Base-by-base conservation (phyloP, 2,113 vertebrate species). In the Catagonus wagneri region DNA sequence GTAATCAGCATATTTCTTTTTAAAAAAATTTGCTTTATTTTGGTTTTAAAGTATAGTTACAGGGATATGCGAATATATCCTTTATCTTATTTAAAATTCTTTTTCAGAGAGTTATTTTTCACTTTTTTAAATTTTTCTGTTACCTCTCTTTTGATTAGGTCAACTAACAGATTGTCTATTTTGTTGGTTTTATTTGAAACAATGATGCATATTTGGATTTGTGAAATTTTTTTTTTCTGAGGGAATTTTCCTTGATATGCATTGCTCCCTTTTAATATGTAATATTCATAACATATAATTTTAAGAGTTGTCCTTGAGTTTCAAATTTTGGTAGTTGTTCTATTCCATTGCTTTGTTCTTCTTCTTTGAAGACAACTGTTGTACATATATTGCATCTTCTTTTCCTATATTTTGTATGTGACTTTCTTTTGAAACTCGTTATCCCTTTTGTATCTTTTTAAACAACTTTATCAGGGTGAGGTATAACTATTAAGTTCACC, bases 51-150 rank as follows among this genome's bases (percentile, higher is more conserved):
- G 25, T 76, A 36, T 69, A 61, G 17, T 58, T 89, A 15, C 16
- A 84, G 60, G 32, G 29, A 68, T 68, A 50, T 25, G n/a, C 3
- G 61, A 89, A 39, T 89, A 27, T 54, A 76, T 83, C 75, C 10
- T 92, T 95, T 75, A n/a, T 61, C n/a, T 76, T n/a, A n/a, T n/a
- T n/a, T 89, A 2, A n/a, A 95, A 83, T 52, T 44, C 7, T 75
- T 76, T 1, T 58, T 87, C 19, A 5, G 27, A 65, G 17, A 52
- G 6, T 54, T 61, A 32, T 84, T 83, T 89, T 80, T 12, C 13
- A 81, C 1, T 80, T 74, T 16, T 74, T 76, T 68, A 23, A 60
- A 61, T 68, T 32, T 87, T 88, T 88, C 10, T 88, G 20, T 52
- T 74, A 81, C 72, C 34, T 34, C 87, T 81, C 14, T 50, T 7